Evolutionary conservation across 2,113 vertebrate species (phyloP).

Genomic region (Butastur rufipennis): DNA sequence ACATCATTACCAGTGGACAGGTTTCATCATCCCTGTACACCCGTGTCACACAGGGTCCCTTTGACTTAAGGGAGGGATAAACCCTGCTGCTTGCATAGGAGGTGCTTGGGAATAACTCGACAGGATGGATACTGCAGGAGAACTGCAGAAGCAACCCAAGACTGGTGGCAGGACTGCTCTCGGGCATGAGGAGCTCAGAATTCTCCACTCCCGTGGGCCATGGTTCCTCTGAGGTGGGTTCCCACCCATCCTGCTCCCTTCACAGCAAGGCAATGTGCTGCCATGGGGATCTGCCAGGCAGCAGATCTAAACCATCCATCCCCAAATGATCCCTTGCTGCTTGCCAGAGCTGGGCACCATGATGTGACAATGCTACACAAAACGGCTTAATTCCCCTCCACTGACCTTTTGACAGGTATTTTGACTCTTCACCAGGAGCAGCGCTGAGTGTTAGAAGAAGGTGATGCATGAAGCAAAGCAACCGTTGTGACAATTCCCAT

Average conservation of each 20-base stretch:
- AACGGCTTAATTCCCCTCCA: background rate
- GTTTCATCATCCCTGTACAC: background rate
- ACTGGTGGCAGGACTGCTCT: background rate
- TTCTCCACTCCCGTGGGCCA: background rate
- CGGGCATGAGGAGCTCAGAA: background rate
- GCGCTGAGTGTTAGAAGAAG: background rate
- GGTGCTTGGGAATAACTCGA: background rate
- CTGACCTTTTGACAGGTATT: background rate
- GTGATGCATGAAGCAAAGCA: background rate
- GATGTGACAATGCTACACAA: background rate
- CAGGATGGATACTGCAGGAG: background rate
- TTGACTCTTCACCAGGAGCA: background rate
- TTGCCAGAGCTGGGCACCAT: background rate
- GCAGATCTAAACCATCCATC: background rate
- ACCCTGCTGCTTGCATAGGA: background rate
- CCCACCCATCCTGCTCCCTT: background rate
- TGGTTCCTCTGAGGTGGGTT: background rate
- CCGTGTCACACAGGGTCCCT: background rate
- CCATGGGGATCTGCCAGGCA: rapidly evolving
- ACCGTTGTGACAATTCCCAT: background rate
- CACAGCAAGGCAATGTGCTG: background rate
- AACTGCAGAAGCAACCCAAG: background rate
- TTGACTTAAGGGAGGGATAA: background rate
- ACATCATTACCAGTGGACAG: background rate
- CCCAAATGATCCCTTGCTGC: background rate